Conservation (phyloP, 2,113 vertebrate genomes). For the Leptodactylus fuscus region DNA sequence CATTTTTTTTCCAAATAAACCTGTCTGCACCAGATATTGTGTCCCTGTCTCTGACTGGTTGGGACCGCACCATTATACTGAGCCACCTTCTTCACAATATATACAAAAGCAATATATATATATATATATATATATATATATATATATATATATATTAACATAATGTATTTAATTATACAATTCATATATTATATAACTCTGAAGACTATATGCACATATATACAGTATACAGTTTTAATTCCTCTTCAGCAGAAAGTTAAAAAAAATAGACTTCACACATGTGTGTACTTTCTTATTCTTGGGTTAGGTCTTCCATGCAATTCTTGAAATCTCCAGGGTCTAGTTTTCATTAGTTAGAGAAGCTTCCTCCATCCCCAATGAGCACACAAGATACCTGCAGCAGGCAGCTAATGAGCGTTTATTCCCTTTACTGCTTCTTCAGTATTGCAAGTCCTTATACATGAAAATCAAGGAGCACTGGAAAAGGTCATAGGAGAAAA, state of each 20-base stretch:
- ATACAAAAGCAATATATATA: no score
- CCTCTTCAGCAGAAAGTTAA: background rate
- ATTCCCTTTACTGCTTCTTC: slow-evolving; percentile 55
- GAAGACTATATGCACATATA: no score
- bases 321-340: slow-evolving; percentile 34
- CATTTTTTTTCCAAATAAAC: no score
- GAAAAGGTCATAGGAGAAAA: slow-evolving; percentile 50
- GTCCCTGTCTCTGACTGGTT: no score
- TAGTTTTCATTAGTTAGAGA: slow-evolving; percentile 53
- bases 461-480: slow-evolving; percentile 52
- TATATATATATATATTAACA: no score
- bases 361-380: slow-evolving; percentile 36
- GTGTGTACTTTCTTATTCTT: slow-evolving; percentile 9
- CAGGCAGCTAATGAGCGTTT: slow-evolving; percentile 55
- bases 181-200: no score
- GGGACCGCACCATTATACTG: no score
- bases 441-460: slow-evolving; percentile 35
- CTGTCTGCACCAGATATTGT: no score
- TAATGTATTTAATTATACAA: no score
- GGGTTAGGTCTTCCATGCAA: slow-evolving; percentile 9
- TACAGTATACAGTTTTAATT: no score
- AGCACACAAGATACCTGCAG: slow-evolving; percentile 32
- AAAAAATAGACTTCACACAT: background rate
- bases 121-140: no score
- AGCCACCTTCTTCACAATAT: no score